A percentile compares a stretch with the other conserved stretches of the same genome.
Evolutionary conservation across 2,888 invertebrate species (phyloP).

Genomic region (Amiota mariae): DNA sequence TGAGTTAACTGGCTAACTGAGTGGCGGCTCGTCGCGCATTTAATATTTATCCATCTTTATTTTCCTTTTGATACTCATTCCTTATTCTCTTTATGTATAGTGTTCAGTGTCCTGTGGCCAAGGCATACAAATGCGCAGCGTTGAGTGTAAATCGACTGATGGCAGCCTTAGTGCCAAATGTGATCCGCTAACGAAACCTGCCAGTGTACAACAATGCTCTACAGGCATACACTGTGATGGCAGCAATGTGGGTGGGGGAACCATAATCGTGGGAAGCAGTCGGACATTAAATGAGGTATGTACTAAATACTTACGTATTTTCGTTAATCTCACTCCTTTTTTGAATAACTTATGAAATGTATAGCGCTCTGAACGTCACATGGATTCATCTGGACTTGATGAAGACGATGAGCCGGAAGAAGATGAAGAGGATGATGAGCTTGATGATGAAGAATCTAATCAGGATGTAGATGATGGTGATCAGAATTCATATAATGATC

Average conservation of each 20-base stretch:
- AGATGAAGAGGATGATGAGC: constrained; percentile 65
- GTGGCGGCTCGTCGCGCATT: neutral
- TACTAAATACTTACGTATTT: neutral
- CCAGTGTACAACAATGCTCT: constrained; percentile 82
- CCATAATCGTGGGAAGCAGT: constrained; percentile 69
- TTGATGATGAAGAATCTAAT: constrained; percentile 62
- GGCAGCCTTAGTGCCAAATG: constrained; percentile 78
- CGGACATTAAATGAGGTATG: constrained; percentile 60
- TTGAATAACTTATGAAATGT: neutral
- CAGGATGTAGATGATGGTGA: constrained; percentile 64
- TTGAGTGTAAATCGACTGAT: constrained; percentile 83
- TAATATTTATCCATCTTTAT: too few relatives aligned
- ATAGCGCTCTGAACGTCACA: constrained; percentile 58
- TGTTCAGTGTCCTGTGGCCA: constrained; percentile 95
- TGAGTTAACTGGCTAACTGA: constrained; percentile 8
- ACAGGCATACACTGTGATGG: constrained; percentile 82
- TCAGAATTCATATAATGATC: constrained; percentile 70
- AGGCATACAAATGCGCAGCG: constrained; percentile 86
- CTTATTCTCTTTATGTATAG: constrained; percentile 73
- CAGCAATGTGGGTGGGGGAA: constrained; percentile 62
- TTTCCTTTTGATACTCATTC: too few relatives aligned
- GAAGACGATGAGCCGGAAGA: constrained; percentile 62
- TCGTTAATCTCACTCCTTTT: neutral
- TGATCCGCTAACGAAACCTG: constrained; percentile 80
- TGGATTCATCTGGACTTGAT: constrained; percentile 61